These are phyloP conservation scores for Piscicola geometra DNA, from an alignment of 2,888 invertebrate species.

Conservation along the genomic window DNA sequence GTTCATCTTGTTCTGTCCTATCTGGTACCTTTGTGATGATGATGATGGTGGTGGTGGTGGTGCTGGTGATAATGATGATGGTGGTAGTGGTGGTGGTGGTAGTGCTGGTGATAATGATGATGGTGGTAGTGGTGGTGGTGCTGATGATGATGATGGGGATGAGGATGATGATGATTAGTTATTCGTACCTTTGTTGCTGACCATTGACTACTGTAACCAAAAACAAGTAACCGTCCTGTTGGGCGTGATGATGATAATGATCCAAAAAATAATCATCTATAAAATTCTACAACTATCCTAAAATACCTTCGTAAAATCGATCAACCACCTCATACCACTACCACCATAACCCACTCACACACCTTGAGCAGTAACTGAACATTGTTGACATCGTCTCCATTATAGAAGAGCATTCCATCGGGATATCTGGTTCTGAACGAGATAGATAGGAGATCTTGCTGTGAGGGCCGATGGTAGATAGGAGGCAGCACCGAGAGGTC, in stretches of 20 bases:
- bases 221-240: constrained; percentile 12
- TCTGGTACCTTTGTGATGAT: background rate
- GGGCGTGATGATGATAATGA: background rate
- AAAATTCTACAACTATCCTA: background rate
- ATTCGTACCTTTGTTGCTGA: background rate
- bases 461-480: constrained; percentile 43
- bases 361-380: constrained; percentile 50
- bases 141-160: background rate
- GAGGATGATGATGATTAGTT: background rate
- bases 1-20: constrained; percentile 1
- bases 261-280: background rate
- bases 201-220: constrained; percentile 8
- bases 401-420: constrained; percentile 52
- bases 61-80: background rate
- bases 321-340: background rate
- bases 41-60: background rate
- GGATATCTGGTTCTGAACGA: constrained; percentile 48
- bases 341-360: constrained; percentile 5
- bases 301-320: background rate
- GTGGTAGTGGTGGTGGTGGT: background rate
- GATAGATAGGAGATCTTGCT: constrained; percentile 45
- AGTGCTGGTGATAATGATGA: background rate
- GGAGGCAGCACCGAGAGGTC: constrained; percentile 45
- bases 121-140: background rate
- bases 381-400: constrained; percentile 44